Percentiles rank a stretch among this genome's conserved stretches.
These are phyloP conservation scores for Spea multiplicata DNA, from an alignment of 2,113 vertebrate genomes.

Conservation along the genomic window DNA sequence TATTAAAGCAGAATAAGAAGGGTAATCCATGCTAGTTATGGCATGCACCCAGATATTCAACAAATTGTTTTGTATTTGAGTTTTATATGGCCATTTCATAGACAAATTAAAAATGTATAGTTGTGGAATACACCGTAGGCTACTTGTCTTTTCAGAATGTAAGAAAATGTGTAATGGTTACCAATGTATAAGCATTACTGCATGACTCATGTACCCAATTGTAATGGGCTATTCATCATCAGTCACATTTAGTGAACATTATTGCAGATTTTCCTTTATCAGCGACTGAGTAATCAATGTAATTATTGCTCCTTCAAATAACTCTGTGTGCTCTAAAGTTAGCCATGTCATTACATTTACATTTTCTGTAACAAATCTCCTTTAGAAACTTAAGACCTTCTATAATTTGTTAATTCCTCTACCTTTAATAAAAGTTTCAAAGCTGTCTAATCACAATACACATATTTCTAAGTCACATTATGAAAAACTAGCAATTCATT, in stretches of 20 bases:
- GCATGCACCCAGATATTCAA: too few relatives aligned
- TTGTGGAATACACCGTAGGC: background rate
- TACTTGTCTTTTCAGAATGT: background rate
- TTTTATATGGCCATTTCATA: too few relatives aligned
- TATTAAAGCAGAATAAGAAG: too few relatives aligned
- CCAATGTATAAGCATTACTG: background rate
- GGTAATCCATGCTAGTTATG: too few relatives aligned
- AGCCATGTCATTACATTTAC: background rate
- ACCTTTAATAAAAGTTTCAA: background rate
- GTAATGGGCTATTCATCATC: background rate
- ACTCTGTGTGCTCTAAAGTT: background rate
- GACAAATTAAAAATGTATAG: background rate
- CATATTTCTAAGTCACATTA: too few relatives aligned
- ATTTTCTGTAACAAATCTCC: background rate
- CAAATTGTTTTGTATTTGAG: too few relatives aligned
- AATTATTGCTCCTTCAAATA: background rate
- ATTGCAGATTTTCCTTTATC: background rate
- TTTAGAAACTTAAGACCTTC: background rate
- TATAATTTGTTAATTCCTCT: background rate
- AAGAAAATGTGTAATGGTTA: background rate
- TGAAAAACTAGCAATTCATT: too few relatives aligned
- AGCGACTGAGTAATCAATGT: background rate
- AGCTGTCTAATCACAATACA: too few relatives aligned
- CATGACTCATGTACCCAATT: background rate
- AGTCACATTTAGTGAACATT: background rate